Evolutionary conservation across 2,797 vertebrate genomes (phyloP), one percentile per base, ranked within the genome.

Genomic region (Dipus sagitta): DNA sequence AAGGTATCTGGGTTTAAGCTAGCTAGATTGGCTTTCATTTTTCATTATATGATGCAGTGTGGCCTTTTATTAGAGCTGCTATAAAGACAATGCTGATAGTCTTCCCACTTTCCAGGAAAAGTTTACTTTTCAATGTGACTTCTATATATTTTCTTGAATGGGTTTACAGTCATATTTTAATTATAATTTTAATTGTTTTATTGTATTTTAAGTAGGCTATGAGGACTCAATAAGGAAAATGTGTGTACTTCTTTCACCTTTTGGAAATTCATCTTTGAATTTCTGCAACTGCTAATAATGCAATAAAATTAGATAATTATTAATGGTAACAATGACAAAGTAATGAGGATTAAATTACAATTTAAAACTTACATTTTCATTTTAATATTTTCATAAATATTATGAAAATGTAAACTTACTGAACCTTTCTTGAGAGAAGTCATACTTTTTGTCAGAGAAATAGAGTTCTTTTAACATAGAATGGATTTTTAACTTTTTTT

Each of bases 371-470:
- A 58, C 54, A 58, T 26, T 12, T 21, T 1, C 15, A 88, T 38
- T 76, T 93, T 93, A 76, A 1, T 67, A 24, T 82, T 92, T 94
- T 52, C 21, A 54, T 86, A 70, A 84, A 47, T 28, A 80, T 88
- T 32, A 15, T 64, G 15, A 85, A 75, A 54, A 0, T 15, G 1
- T 13, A 86, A 80, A 34, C 67, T 34, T 94, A 81, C n/a, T 70
- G 1, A 5, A 30, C 3, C 10, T 87, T 80, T 38, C 28, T 58
- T 58, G 13, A 91, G 15, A 13, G 2, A 79, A 91, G 3, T 74
- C 23, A 71, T 84, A 42, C 67, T 86, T 70, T 1, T 74, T 58
- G 58, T 54, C 30, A 23, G 30, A 0, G 83, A 62, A 38, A 81
- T 21, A 7, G 2, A 0, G n/a, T 60, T 77, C 4, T 65, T 78